Conservation (phyloP, 2,113 vertebrate species). For the Pseudonaja textilis region DNA sequence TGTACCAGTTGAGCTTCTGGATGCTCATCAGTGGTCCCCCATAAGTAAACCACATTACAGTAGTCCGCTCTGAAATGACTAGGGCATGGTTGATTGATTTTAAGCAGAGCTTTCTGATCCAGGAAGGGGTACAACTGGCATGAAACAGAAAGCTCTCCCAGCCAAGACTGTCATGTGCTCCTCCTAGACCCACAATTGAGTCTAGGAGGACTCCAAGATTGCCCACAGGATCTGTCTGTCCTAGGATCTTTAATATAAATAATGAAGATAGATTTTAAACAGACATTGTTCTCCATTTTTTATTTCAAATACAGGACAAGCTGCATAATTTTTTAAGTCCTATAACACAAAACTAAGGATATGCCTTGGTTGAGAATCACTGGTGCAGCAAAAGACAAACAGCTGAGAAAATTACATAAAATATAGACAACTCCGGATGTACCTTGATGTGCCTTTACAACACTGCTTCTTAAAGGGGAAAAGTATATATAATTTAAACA, state of each 20-base stretch:
- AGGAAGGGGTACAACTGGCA: neutral
- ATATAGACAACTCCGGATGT: conserved; percentile 61
- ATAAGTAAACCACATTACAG: neutral
- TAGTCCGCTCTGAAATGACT: neutral
- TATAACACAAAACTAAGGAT: conserved; percentile 38
- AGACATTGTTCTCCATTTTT: neutral
- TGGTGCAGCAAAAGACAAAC: conserved; percentile 52
- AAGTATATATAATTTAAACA: conserved; percentile 61
- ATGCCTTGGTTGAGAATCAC: conserved; percentile 49
- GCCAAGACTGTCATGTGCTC: neutral
- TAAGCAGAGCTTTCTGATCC: neutral
- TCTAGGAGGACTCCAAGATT: neutral
- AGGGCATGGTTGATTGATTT: neutral
- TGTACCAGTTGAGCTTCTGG: neutral
- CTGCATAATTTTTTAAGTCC: conserved; percentile 16
- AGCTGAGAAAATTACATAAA: conserved; percentile 52
- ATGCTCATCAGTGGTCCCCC: neutral
- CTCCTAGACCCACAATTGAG: neutral
- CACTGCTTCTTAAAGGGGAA: conserved; percentile 53
- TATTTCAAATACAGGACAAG: neutral
- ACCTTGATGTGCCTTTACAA: conserved; percentile 57
- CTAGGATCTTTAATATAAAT: conserved; percentile 36
- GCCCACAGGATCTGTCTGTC: neutral
- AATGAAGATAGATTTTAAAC: conserved; percentile 40
- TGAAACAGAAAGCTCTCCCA: neutral